Evolutionary conservation across 2,113 vertebrate species (phyloP), one percentile per base, ranked within the genome.

Genomic region (Anthoscopus minutus): DNA sequence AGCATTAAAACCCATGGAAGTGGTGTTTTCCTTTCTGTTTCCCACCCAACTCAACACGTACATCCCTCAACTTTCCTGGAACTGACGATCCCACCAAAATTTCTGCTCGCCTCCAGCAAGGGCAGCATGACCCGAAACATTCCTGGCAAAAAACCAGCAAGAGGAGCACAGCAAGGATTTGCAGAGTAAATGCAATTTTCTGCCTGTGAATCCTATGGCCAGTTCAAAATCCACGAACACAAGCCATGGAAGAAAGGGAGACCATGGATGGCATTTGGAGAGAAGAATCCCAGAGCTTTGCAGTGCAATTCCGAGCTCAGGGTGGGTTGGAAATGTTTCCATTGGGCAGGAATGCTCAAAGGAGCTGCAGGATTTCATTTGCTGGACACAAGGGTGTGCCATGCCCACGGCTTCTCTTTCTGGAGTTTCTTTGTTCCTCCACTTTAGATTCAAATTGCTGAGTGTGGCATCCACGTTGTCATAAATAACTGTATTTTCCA

Each of bases 271-370:
- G 45, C 13, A 3, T 22, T 61, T 27, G 31, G 20, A 83, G 28
- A 69, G 38, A 2, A 15, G 51, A 72, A 40, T 16, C 3, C 1
- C 6, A 42, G 57, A 76, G 21, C 3, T 57, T 8, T 53, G 35
- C 31, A 7, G 25, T 1, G 21, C 8, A 3, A 6, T 56, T 48
- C 72, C 0, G 0, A 69, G 44, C 42, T 65, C 27, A 5, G 53
- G 40, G 18, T 30, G 47, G 45, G 2, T 28, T 38, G 35, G 50
- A 77, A 83, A 47, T 0, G 1, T 21, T 4, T 1, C 6, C 4
- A 1, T 19, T 20, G 73, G 81, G 38, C 23, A 58, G 81, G 38
- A 87, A 76, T 9, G 45, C 38, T 17, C 13, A 4, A 17, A 31
- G 58, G 64, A 81, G 37, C 50, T 38, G 72, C 56, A 70, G 62